Evolutionary conservation across 2,888 invertebrate species (phyloP).

Genomic region (Campoplex nolae): DNA sequence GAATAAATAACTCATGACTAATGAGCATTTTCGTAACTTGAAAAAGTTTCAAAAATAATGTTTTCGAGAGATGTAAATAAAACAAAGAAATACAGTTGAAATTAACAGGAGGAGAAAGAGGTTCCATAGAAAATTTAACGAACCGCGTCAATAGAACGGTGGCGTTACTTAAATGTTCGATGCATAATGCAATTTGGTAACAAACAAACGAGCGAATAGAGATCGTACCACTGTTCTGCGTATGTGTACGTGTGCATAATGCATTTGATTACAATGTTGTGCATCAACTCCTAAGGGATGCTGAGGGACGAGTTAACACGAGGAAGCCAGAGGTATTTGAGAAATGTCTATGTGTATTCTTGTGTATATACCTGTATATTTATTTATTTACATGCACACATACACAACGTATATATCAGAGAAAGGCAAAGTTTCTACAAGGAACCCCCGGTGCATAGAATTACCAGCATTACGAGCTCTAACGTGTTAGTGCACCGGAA

Average conservation of each 20-base stretch:
- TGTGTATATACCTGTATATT: not conserved
- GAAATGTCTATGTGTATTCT: slow-evolving; percentile 6
- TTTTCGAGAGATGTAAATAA: not conserved
- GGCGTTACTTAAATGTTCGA: slow-evolving; percentile 67
- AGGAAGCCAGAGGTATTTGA: slow-evolving; percentile 24
- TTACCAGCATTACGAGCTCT: slow-evolving; percentile 70
- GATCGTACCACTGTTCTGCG: not conserved
- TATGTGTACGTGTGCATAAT: slow-evolving; percentile 13
- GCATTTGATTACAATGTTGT: slow-evolving; percentile 26
- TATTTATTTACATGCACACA: not conserved
- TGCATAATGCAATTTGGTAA: slow-evolving; percentile 66
- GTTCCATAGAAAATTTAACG: slow-evolving; percentile 12
- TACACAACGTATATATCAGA: slow-evolving; percentile 7
- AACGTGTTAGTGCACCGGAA: slow-evolving; percentile 68
- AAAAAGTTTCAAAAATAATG: not conserved
- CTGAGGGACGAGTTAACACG: slow-evolving; percentile 64
- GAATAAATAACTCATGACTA: not conserved
- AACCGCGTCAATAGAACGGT: slow-evolving; percentile 50
- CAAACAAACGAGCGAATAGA: slow-evolving; percentile 53
- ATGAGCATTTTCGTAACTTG: not conserved
- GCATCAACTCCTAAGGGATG: slow-evolving; percentile 63
- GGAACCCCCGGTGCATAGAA: slow-evolving; percentile 64
- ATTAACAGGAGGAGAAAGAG: not conserved
- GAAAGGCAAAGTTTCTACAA: slow-evolving; percentile 65
- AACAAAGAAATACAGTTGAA: not conserved